These are phyloP conservation scores for Phenganax subtilis DNA, from an alignment of 92 coral and sea anemone genomes.

Conservation along the genomic window DNA sequence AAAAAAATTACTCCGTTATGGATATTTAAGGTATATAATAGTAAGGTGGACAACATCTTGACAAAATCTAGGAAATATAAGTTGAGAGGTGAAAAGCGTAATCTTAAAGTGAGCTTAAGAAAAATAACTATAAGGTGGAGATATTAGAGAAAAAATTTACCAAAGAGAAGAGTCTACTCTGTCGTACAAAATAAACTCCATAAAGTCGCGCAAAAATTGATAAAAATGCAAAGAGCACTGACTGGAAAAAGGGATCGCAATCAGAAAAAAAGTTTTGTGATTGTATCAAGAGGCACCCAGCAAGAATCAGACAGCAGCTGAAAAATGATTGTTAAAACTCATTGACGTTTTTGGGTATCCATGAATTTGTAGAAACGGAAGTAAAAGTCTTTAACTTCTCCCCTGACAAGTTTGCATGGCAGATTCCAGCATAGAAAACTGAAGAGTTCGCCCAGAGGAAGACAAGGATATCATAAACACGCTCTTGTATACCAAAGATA, in stretches of 20 bases:
- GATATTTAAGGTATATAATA: constrained; percentile 27
- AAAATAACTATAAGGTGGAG: neutral
- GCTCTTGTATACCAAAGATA: constrained; percentile 27
- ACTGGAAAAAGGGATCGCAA: neutral
- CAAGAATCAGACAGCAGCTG: constrained; percentile 19
- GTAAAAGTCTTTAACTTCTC: constrained; percentile 31
- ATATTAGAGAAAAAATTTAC: neutral
- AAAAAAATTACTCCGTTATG: neutral
- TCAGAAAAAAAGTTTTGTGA: neutral
- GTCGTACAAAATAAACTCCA: neutral
- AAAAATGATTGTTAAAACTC: neutral
- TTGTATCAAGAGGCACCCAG: constrained; percentile 18
- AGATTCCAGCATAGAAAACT: neutral
- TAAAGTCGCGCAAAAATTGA: neutral
- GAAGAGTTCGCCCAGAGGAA: constrained; percentile 4
- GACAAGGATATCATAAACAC: constrained; percentile 37
- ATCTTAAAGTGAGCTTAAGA: constrained; percentile 14
- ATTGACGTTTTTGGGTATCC: neutral
- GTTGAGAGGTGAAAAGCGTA: constrained; percentile 27
- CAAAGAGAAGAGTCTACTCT: too few relatives aligned
- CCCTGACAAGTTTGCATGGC: neutral
- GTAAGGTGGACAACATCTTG: neutral
- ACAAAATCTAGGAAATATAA: neutral
- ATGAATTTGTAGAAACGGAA: constrained; percentile 23
- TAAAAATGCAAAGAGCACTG: neutral